These are phyloP conservation scores for Ametastegia equiseti DNA, from an alignment of 2,888 invertebrate genomes.

Conservation along the genomic window DNA sequence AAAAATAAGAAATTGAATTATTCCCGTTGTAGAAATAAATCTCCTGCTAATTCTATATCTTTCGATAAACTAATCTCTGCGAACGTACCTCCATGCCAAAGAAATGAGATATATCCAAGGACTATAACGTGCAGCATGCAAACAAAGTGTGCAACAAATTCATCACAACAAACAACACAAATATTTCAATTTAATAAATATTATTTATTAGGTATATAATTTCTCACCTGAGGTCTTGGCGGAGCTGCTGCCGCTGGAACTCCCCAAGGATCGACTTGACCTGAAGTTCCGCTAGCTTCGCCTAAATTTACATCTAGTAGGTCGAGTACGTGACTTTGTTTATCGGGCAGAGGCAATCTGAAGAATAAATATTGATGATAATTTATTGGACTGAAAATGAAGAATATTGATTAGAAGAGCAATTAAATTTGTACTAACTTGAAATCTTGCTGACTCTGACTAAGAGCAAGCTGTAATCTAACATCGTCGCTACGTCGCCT, in stretches of 20 bases:
- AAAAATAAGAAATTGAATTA: not conserved
- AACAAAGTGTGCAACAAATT: constrained; percentile 46
- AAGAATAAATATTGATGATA: not conserved
- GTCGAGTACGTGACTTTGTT: constrained; percentile 88
- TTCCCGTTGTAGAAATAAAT: not conserved
- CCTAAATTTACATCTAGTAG: constrained; percentile 89
- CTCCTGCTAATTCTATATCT: not conserved
- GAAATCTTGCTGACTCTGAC: constrained; percentile 96
- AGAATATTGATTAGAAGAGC: not conserved
- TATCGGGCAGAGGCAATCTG: constrained; percentile 72
- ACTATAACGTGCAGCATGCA: constrained; percentile 62
- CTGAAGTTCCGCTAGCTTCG: constrained; percentile 78
- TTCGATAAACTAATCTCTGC: not conserved
- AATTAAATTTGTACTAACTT: constrained; percentile 80
- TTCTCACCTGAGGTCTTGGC: constrained; percentile 79
- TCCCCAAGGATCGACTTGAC: constrained; percentile 87
- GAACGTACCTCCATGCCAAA: constrained; percentile 63
- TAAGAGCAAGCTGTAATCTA: constrained; percentile 94
- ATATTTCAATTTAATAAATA: no score
- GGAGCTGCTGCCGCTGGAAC: constrained; percentile 78
- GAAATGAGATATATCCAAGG: constrained; percentile 71
- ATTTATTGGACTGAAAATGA: not conserved
- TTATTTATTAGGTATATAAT: no score
- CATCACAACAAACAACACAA: constrained; percentile 57
- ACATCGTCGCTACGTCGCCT: constrained; percentile 97